These are phyloP conservation scores for Folsomia manolachei DNA, from an alignment of 2,888 invertebrate species.

Conservation along the genomic window DNA sequence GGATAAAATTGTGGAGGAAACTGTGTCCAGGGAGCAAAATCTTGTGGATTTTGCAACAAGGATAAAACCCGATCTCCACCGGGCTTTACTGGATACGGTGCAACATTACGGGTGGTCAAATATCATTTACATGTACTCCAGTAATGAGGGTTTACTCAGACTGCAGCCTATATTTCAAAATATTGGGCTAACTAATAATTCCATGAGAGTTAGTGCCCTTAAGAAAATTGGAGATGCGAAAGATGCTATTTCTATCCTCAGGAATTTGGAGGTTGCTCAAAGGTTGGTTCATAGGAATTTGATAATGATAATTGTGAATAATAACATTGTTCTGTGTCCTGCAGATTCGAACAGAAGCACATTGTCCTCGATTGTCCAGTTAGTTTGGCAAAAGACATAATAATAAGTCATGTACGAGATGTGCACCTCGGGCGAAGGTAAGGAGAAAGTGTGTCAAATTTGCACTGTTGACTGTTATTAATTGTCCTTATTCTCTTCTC, in stretches of 20 bases:
- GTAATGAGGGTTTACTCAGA: conserved; percentile 62
- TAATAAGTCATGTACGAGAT: conserved; percentile 83
- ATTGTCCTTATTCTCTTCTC: too few species aligned
- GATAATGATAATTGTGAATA: not conserved
- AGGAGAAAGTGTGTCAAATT: too few species aligned
- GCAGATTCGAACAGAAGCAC: conserved; percentile 75
- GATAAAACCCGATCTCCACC: conserved; percentile 92
- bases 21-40: conserved; percentile 25
- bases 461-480: too few species aligned
- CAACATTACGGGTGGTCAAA: conserved; percentile 85
- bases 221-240: conserved; percentile 81
- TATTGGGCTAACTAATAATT: conserved; percentile 76
- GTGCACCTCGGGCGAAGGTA: conserved; percentile 78
- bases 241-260: conserved; percentile 82
- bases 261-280: conserved; percentile 76
- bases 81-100: conserved; percentile 91
- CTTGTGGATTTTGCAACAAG: conserved; percentile 76
- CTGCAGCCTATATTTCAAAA: conserved; percentile 90
- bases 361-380: conserved; percentile 87
- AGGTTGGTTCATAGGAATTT: conserved; percentile 57
- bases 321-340: too few species aligned
- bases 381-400: conserved; percentile 84
- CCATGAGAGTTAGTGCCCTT: conserved; percentile 80
- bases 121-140: conserved; percentile 69
- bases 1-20: conserved; percentile 32